These are phyloP conservation scores for Leptogaster cylindrica DNA, from an alignment of 2,888 invertebrate genomes.

Conservation along the genomic window DNA sequence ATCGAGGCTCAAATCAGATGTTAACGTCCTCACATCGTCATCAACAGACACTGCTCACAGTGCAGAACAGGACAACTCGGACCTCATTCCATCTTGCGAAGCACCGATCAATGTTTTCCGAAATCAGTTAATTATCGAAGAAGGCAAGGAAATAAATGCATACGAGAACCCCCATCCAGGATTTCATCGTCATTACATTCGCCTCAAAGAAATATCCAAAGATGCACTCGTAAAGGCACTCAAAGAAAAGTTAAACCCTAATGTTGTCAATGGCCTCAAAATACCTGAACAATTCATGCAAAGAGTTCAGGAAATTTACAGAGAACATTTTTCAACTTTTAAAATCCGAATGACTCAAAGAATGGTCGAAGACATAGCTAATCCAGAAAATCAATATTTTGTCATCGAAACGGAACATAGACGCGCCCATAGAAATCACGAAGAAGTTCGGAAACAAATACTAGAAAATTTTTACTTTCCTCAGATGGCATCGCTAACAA, in stretches of 20 bases:
- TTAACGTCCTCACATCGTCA: neutral
- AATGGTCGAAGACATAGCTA: neutral
- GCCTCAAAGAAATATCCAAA: neutral
- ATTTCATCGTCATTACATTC: slow-evolving; percentile 4
- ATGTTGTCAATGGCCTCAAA: slow-evolving; percentile 6
- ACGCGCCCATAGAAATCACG: neutral
- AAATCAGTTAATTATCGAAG: slow-evolving; percentile 45
- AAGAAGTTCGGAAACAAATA: slow-evolving; percentile 13
- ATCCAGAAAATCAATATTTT: neutral
- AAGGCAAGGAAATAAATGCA: slow-evolving; percentile 7
- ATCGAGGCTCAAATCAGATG: slow-evolving; percentile 9
- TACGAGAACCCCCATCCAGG: slow-evolving; percentile 7
- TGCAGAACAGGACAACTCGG: neutral
- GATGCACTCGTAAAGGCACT: neutral
- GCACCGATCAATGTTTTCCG: slow-evolving; percentile 44
- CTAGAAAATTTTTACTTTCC: slow-evolving; percentile 19
- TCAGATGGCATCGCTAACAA: neutral
- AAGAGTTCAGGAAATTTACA: neutral
- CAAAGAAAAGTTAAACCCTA: neutral
- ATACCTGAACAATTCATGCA: slow-evolving; percentile 6
- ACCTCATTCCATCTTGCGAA: slow-evolving; percentile 46
- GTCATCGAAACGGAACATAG: slow-evolving; percentile 20
- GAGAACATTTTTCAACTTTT: neutral
- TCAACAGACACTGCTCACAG: neutral
- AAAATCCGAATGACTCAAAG: slow-evolving; percentile 8